Percentiles rank a stretch among this genome's conserved stretches.
Conservation (phyloP, 2,888 invertebrate species). For the Phengaris alcon region DNA sequence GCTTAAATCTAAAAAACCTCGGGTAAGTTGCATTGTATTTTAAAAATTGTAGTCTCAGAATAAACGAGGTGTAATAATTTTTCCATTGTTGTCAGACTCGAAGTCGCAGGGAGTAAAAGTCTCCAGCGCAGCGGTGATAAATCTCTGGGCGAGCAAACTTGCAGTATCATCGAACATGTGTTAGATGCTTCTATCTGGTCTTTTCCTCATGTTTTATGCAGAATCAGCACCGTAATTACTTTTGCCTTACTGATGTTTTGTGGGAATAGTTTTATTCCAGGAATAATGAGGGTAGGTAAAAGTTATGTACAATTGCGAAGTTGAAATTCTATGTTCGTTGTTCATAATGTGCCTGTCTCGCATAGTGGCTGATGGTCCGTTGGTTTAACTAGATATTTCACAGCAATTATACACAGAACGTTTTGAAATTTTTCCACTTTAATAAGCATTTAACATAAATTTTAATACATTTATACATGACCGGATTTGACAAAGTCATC, state of each 20-base stretch:
- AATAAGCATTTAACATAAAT: too few relatives aligned
- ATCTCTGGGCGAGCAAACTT: constrained; percentile 27
- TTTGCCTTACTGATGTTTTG: constrained; percentile 11
- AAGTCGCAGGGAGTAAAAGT: constrained; percentile 22
- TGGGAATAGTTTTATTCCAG: neutral
- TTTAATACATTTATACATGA: too few relatives aligned
- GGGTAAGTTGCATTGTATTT: constrained; percentile 27
- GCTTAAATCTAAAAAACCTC: constrained; percentile 14
- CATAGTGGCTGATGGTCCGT: too few relatives aligned
- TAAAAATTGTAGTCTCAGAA: constrained; percentile 27
- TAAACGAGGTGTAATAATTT: constrained; percentile 28
- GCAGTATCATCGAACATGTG: constrained; percentile 31
- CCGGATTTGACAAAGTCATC: too few relatives aligned
- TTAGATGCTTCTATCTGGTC: constrained; percentile 24
- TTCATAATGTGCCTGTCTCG: neutral
- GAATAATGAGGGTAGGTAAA: neutral
- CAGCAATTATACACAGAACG: too few relatives aligned
- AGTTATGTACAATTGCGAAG: neutral
- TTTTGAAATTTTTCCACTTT: too few relatives aligned
- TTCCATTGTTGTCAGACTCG: constrained; percentile 23
- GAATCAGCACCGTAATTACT: constrained; percentile 21
- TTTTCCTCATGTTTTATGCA: constrained; percentile 23
- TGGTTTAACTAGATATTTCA: too few relatives aligned
- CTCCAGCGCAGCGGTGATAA: constrained; percentile 25
- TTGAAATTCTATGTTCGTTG: neutral